Conservation (phyloP, 2,797 vertebrate species). For the Tympanoctomys barrerae region DNA sequence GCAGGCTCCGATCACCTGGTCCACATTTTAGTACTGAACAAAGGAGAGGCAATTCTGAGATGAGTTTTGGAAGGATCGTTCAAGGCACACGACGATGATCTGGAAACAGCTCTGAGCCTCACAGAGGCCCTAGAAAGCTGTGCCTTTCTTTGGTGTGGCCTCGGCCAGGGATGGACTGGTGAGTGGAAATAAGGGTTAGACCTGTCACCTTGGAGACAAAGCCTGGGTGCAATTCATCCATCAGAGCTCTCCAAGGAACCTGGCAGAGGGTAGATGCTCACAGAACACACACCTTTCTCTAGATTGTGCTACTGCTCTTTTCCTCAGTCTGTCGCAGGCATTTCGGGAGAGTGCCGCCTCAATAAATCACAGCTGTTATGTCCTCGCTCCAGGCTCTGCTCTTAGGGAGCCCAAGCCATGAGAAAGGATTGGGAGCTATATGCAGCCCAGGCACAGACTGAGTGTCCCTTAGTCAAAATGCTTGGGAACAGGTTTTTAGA, state of each 20-base stretch:
- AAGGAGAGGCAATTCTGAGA: not conserved
- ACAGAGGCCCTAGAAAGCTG: not conserved
- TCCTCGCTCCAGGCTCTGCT: not conserved
- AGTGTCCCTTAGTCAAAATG: not conserved
- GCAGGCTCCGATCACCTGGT: not conserved
- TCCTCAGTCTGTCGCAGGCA: rapidly evolving
- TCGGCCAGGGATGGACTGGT: not conserved
- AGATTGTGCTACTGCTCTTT: too few species aligned
- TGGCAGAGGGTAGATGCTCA: not conserved
- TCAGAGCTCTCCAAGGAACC: too few species aligned
- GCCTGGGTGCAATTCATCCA: not conserved
- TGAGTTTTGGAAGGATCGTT: not conserved
- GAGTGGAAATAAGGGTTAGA: not conserved
- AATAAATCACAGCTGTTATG: not conserved
- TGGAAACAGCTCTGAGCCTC: not conserved
- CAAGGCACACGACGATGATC: not conserved
- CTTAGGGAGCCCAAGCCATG: not conserved
- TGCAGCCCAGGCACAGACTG: not conserved
- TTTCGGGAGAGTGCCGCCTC: not conserved
- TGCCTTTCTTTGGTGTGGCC: not conserved
- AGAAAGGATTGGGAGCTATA: not conserved
- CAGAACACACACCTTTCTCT: not conserved
- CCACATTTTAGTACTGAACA: not conserved
- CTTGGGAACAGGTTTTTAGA: not conserved
- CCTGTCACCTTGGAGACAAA: not conserved